Base-by-base conservation (phyloP, 2,113 vertebrate genomes). In the Apodemus speciosus region DNA sequence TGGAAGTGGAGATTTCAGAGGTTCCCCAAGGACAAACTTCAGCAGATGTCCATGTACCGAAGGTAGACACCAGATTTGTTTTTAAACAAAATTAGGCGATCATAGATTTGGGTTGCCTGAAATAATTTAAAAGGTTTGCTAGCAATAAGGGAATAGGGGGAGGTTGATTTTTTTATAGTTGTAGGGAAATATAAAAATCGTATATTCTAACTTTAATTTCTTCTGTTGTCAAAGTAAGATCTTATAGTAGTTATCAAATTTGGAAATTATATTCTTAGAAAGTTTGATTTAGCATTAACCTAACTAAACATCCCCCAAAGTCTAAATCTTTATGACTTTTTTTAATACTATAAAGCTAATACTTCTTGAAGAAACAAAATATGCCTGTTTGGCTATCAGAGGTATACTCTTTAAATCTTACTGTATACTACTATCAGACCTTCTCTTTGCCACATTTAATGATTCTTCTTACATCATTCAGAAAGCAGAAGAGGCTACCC, bases 61-160 rank as follows among this genome's bases (percentile, higher is more conserved):
- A 68, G 30, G 69, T 30, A 90, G 68, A 94, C 9, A 3, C 27
- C 62, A 92, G 40, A 40, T 79, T 51, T 73, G 3, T 38, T 58
- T 14, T 86, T 69, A 46, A 85, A 73, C 38, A 85, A 85, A 81
- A 43, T 43, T 90, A 93, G 85, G 13, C 64, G n/a, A 79, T 23
- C 75, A 23, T 66, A 49, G 64, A 89, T 84, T 83, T 90, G 62
- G 9, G 9, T 83, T 43, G 73, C 58, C 72, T 81, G 30, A 90
- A 93, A 90, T 27, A 88, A 94, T 43, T 85, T 43, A 92, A 96
- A 69, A 58, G 2, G 92, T 92, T 91, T 87, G 76, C 21, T 51
- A 58, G 40, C 27, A 66, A 80, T 38, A 76, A 46, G 18, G 40
- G 38, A 66, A 80, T 38, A 76, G 53, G 18, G 40, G 38, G 11